phyloP scores from a whole-genome alignment of 2,888 invertebrate species.

The Hirudinaria manillensis region DNA sequence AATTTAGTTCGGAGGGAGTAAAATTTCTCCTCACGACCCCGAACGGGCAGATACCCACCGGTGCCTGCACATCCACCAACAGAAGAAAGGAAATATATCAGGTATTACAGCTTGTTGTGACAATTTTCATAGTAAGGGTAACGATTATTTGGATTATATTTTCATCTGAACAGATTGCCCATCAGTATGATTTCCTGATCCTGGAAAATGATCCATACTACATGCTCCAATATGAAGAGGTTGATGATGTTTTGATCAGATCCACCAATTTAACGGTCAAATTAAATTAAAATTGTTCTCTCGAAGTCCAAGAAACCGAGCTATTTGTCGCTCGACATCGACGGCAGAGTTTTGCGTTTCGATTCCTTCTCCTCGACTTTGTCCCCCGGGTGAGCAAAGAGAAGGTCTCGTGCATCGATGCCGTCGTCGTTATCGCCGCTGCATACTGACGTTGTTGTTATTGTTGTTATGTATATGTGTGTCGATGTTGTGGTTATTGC shows the following conservation, averaged over 20 bases:
- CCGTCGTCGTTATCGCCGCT: not conserved
- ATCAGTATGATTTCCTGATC: slow-evolving; percentile 24
- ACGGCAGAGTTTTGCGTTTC: slow-evolving; percentile 69
- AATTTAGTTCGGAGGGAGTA: not conserved
- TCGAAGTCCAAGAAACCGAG: slow-evolving; percentile 54
- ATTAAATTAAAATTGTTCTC: not conserved
- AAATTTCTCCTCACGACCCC: slow-evolving; percentile 13
- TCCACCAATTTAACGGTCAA: not conserved
- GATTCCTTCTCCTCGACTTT: slow-evolving; percentile 69
- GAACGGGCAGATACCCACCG: slow-evolving; percentile 13
- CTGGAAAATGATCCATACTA: slow-evolving; percentile 24
- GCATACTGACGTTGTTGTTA: not conserved
- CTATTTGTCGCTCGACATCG: slow-evolving; percentile 68
- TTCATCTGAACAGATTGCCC: slow-evolving; percentile 20
- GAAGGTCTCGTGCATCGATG: not conserved
- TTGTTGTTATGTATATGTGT: slow-evolving; percentile 12
- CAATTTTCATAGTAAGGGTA: too few relatives aligned
- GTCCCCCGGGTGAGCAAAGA: slow-evolving; percentile 47
- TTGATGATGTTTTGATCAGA: not conserved
- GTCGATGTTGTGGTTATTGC: not conserved
- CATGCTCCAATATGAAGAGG: slow-evolving; percentile 19
- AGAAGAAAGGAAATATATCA: slow-evolving; percentile 8
- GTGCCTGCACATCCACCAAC: not conserved
- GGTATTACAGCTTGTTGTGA: not conserved
- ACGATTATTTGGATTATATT: not conserved